These are phyloP conservation scores for Amaurobius ferox DNA, from an alignment of 2,888 invertebrate genomes.

Conservation along the genomic window DNA sequence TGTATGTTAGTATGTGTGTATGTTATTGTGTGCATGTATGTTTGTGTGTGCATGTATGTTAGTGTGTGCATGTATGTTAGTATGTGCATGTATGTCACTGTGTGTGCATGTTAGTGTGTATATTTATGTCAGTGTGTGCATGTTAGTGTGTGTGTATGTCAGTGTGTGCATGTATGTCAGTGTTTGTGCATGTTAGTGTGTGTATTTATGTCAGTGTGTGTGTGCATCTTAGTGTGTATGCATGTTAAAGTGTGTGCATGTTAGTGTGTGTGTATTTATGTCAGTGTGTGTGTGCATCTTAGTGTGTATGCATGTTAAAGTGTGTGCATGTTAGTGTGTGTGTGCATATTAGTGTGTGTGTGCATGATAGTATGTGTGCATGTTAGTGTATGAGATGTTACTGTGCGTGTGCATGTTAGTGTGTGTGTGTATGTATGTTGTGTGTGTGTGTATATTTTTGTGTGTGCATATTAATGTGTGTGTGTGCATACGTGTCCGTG, in stretches of 20 bases:
- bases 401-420: too few relatives aligned
- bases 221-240: neutral
- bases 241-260: neutral
- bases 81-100: neutral
- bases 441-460: too few relatives aligned
- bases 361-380: neutral
- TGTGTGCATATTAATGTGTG: too few relatives aligned
- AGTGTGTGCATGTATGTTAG: neutral
- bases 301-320: neutral
- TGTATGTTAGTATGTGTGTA: too few relatives aligned
- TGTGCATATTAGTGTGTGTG: neutral
- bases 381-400: neutral
- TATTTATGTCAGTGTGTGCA: neutral
- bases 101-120: neutral
- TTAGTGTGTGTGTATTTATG: neutral
- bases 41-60: too few relatives aligned
- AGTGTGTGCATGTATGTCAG: neutral
- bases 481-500: too few relatives aligned
- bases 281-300: neutral
- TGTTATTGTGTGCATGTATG: too few relatives aligned
- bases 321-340: neutral
- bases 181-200: neutral
- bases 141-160: neutral
- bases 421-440: too few relatives aligned
- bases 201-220: neutral